These are phyloP conservation scores for Prunella strophiata DNA, from an alignment of 2,797 vertebrate genomes.

Conservation along the genomic window DNA sequence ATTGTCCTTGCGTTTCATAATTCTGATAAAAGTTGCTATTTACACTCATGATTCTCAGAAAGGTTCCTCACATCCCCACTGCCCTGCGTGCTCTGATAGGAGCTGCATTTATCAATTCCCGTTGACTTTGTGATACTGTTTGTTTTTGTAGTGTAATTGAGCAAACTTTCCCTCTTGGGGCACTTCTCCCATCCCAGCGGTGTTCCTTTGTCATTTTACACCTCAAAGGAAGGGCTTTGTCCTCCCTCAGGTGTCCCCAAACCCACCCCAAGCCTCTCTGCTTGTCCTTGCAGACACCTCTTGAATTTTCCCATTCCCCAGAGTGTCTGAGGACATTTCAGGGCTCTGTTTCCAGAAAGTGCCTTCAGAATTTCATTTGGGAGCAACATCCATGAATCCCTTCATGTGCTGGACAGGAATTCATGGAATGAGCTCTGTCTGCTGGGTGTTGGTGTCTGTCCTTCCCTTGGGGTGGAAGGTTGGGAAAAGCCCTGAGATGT, in stretches of 20 bases:
- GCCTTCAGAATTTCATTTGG: background rate
- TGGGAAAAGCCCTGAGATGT: background rate
- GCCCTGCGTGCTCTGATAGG: slow-evolving; percentile 65
- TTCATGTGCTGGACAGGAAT: background rate
- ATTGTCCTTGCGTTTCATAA: slow-evolving; percentile 63
- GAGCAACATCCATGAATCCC: fast-evolving
- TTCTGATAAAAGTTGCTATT: slow-evolving; percentile 80
- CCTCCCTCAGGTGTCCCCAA: slow-evolving; percentile 68
- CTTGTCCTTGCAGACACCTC: background rate
- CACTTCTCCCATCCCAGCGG: slow-evolving; percentile 35
- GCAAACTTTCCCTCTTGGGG: slow-evolving; percentile 73
- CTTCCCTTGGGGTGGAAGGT: background rate
- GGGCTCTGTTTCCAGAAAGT: background rate
- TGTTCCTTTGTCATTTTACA: slow-evolving; percentile 71
- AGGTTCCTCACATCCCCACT: slow-evolving; percentile 78
- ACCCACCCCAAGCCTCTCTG: slow-evolving; percentile 72
- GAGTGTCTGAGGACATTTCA: background rate
- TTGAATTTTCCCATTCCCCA: background rate
- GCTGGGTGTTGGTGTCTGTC: background rate
- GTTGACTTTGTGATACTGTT: slow-evolving; percentile 85
- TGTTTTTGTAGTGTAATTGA: slow-evolving; percentile 73
- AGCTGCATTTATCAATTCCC: slow-evolving; percentile 77
- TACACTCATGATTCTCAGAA: slow-evolving; percentile 78
- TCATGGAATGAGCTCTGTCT: background rate
- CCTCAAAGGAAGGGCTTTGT: slow-evolving; percentile 64